A percentile compares a stretch with the other conserved stretches of the same genome.
These are phyloP conservation scores for Tyria jacobaeae DNA, from an alignment of 2,888 invertebrate species.

Conservation along the genomic window DNA sequence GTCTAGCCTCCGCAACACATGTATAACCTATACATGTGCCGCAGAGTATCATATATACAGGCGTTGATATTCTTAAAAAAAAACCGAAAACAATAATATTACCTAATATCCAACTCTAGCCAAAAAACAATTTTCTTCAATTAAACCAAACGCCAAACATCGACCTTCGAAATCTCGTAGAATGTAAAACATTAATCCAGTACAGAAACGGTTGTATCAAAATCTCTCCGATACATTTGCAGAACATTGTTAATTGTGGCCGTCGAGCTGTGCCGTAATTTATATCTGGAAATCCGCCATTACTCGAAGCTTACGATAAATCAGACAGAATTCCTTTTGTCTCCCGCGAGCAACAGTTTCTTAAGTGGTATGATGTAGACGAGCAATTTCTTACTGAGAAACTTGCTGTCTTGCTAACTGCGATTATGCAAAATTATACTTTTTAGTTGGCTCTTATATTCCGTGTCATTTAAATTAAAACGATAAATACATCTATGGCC, in stretches of 20 bases:
- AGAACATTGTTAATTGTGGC: constrained; percentile 68
- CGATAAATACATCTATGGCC: too few species aligned
- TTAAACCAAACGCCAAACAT: not conserved
- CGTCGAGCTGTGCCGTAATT: constrained; percentile 64
- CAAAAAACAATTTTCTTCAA: not conserved
- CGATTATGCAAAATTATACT: too few species aligned
- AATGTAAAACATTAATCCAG: constrained; percentile 17
- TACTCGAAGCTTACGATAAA: constrained; percentile 71
- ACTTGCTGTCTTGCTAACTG: not conserved
- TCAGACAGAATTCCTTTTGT: constrained; percentile 74
- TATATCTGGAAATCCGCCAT: constrained; percentile 67
- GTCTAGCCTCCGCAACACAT: too few species aligned
- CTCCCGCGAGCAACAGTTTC: constrained; percentile 66
- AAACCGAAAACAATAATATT: not conserved
- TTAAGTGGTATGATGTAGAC: constrained; percentile 49
- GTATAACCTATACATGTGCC: too few species aligned
- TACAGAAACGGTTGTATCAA: constrained; percentile 37
- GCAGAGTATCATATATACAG: too few species aligned
- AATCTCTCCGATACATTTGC: constrained; percentile 58
- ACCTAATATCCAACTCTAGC: not conserved
- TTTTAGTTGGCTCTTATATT: too few species aligned
- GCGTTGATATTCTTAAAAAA: too few species aligned
- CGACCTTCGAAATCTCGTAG: not conserved
- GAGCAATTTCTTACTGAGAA: constrained; percentile 35
- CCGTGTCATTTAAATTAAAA: not conserved